phyloP scores from a whole-genome alignment of 2,113 vertebrate species.

The Dryoscopus gambensis region DNA sequence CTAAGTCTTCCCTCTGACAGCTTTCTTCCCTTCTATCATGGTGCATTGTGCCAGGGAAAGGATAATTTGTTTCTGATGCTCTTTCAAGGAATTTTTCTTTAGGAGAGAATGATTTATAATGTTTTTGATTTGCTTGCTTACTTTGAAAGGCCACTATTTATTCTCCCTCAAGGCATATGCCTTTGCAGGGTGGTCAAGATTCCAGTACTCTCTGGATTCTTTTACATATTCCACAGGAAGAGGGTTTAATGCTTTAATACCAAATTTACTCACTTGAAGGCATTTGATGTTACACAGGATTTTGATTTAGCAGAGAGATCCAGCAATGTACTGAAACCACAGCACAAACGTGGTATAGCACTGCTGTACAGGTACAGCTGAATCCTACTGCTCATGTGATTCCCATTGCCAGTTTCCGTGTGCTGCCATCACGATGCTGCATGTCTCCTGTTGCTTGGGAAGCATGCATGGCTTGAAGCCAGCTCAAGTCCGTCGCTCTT shows the following conservation, averaged over 20 bases:
- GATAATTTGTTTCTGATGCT: background rate
- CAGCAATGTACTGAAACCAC: background rate
- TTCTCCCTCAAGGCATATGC: background rate
- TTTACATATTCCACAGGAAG: background rate
- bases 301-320: background rate
- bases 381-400: background rate
- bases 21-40: background rate
- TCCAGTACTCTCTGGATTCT: background rate
- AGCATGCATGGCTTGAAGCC: background rate
- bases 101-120: background rate
- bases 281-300: background rate
- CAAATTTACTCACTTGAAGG: background rate
- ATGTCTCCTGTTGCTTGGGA: background rate
- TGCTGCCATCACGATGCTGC: background rate
- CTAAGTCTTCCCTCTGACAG: background rate
- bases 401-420: background rate
- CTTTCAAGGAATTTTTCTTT: background rate
- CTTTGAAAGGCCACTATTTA: background rate
- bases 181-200: background rate
- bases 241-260: background rate
- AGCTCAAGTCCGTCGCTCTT: background rate
- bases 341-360: accelerated
- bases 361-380: background rate
- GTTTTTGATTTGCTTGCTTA: background rate
- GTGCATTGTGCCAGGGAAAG: background rate